These are phyloP conservation scores for Drosophila nasuta DNA, from an alignment of 1,140 invertebrate genomes.

Conservation along the genomic window DNA sequence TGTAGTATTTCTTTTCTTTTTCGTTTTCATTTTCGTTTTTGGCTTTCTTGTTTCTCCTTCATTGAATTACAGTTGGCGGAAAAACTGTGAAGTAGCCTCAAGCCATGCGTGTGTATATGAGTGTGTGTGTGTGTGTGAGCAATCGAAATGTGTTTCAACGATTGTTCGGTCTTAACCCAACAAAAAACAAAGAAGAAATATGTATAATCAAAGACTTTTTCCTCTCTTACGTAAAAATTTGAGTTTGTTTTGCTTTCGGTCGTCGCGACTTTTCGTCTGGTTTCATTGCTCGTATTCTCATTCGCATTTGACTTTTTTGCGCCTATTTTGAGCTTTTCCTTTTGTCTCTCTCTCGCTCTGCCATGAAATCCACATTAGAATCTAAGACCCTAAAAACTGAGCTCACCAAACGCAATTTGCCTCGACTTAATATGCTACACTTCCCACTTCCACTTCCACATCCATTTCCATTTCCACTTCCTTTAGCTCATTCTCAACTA, in stretches of 20 bases:
- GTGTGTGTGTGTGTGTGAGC: slow-evolving; percentile 8
- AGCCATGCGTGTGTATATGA: slow-evolving; percentile 12
- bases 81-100: slow-evolving; percentile 37
- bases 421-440: slow-evolving; percentile 58
- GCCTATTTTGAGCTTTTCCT: slow-evolving; percentile 8
- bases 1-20: neutral
- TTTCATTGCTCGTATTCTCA: neutral
- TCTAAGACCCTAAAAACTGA: slow-evolving; percentile 5
- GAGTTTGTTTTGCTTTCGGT: neutral
- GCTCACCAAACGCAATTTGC: slow-evolving; percentile 45
- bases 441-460: slow-evolving; percentile 5
- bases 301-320: neutral
- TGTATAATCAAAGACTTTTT: slow-evolving; percentile 8
- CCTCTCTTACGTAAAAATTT: slow-evolving; percentile 5
- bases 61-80: slow-evolving; percentile 43
- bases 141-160: slow-evolving; percentile 27
- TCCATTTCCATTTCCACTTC: neutral
- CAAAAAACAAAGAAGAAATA: slow-evolving; percentile 2
- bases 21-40: neutral
- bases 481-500: slow-evolving; percentile 14
- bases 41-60: slow-evolving; percentile 28
- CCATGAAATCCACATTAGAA: slow-evolving; percentile 62
- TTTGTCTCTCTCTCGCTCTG: slow-evolving; percentile 26
- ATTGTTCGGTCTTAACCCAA: slow-evolving; percentile 15
- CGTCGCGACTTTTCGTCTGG: slow-evolving; percentile 13